Evolutionary conservation across 2,888 invertebrate species (phyloP).

Genomic region (Hybos culiciformis): DNA sequence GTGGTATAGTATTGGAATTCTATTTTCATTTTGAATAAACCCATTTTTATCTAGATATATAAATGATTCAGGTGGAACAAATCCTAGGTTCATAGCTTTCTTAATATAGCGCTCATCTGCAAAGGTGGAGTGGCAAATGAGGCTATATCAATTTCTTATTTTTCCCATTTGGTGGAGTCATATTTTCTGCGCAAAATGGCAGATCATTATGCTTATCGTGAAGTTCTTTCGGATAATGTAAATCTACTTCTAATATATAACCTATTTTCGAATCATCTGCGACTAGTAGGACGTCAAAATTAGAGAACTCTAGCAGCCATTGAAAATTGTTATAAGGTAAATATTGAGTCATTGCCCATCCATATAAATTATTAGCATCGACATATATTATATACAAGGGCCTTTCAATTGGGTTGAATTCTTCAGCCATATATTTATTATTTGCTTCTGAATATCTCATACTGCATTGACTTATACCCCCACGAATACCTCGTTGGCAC

Average conservation of each 20-base stretch:
- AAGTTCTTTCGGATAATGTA: conserved; percentile 11
- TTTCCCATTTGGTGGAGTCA: conserved; percentile 11
- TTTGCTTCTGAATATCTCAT: neutral
- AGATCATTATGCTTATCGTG: conserved; percentile 21
- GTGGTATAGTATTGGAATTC: no score
- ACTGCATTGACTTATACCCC: neutral
- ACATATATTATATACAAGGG: neutral
- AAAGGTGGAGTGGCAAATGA: no score
- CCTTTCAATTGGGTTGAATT: neutral
- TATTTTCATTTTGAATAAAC: no score
- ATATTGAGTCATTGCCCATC: conserved; percentile 1
- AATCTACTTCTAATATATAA: conserved; percentile 20
- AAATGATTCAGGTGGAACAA: no score
- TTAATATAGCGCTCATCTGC: no score
- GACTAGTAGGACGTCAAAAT: no score
- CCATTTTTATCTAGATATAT: no score
- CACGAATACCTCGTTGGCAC: neutral
- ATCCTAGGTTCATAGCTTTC: no score
- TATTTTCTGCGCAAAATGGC: conserved; percentile 19
- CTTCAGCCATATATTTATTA: neutral
- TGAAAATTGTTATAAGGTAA: neutral
- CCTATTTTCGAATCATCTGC: conserved; percentile 12
- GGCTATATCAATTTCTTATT: conserved; percentile 18
- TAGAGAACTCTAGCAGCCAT: conserved; percentile 9
- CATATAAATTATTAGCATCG: conserved; percentile 1